A percentile compares a stretch with the other conserved stretches of the same genome.
Evolutionary conservation across 1,140 invertebrate genomes (phyloP).

Genomic region (Hyles euphorbiae): DNA sequence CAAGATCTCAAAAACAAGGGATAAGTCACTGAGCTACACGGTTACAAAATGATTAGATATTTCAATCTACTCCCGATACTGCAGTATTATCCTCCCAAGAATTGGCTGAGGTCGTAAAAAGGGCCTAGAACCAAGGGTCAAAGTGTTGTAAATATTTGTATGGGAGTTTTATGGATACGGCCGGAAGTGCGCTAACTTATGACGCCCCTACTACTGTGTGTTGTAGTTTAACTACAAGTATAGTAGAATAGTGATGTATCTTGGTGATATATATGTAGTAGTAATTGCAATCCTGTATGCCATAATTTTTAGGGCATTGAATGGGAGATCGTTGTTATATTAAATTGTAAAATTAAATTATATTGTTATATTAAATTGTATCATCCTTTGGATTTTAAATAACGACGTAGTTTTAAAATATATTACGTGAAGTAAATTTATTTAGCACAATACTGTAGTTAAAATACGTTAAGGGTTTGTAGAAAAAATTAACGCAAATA

Average conservation of each 20-base stretch:
- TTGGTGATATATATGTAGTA: too few relatives aligned
- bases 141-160: slow-evolving; percentile 8
- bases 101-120: slow-evolving; percentile 7
- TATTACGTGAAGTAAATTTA: background rate
- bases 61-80: slow-evolving; percentile 6
- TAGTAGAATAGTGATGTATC: background rate
- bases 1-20: too few relatives aligned
- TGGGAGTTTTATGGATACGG: slow-evolving; percentile 5
- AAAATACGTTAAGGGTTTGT: too few relatives aligned
- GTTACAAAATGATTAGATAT: background rate
- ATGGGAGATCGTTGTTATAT: background rate
- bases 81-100: slow-evolving; percentile 4
- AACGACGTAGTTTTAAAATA: background rate
- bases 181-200: background rate
- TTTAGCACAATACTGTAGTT: too few relatives aligned
- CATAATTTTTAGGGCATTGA: too few relatives aligned
- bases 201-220: background rate
- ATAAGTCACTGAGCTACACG: too few relatives aligned
- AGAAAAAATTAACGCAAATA: too few relatives aligned
- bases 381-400: background rate
- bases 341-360: background rate
- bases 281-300: too few relatives aligned
- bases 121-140: slow-evolving; percentile 3
- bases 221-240: background rate
- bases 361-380: background rate